Evolutionary conservation across 2,888 invertebrate genomes (phyloP), one percentile per base, ranked within the genome.

Genomic region (Drosophila paranaensis): DNA sequence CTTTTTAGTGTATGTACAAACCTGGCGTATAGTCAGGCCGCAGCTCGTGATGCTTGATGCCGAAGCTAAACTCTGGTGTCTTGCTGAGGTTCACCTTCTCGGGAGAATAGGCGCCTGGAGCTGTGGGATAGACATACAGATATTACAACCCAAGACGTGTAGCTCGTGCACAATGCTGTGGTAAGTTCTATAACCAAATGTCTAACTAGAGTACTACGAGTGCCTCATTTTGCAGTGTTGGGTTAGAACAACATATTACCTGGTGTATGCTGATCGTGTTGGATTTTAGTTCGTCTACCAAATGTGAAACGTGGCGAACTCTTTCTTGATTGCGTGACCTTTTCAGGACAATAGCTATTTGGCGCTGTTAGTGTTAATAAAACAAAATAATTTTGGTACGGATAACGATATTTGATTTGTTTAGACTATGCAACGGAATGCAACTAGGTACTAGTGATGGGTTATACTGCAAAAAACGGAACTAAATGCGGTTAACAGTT

Each of bases 71-170:
- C 65, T 91, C 88, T 6, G 92, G 92, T 33, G 92, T 83, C 60
- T 76, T 86, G 73, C 79, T 95, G 16, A 92, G 91, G 80, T 95
- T 94, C 25, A 94, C 93, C 82, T 94, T 94, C 80, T 95, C 95
- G 71, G 94, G 93, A 93, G 94, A 93, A 71, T 92, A 92, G 60
- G 90, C 85, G 76, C 91, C 89, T 48, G 92, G 92, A 78, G 92
- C 92, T 92, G 88, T 64, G 80, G 57, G 42, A 54, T 64, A 79
- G 37, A 71, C 57, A 14, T 10, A 11, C 2, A 51, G 9, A 37
- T 2, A 66, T 61, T 58, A 62, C 30, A 64, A 46, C 3, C 10
- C 51, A 25, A 6, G 20, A 9, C 14, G 13, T 6, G 6, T n/a
- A 1, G 5, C 20, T 6, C 11, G 9, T 6, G 20, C 27, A 4